Base-by-base conservation (phyloP, 2,113 vertebrate genomes). In the Cyanistes caeruleus region DNA sequence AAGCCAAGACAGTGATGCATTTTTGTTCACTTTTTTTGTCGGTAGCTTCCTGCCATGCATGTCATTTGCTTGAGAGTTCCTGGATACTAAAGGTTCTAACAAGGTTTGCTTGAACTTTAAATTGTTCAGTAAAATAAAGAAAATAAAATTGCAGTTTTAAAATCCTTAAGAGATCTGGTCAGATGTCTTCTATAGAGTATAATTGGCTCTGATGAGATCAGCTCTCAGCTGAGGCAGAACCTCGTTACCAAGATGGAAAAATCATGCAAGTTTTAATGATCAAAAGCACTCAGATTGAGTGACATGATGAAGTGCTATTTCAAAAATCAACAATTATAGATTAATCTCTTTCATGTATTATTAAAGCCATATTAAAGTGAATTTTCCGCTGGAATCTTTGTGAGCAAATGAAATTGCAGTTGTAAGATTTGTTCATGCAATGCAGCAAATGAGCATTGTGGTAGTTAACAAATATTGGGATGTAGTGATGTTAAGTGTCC, bases 151-250 rank as follows among this genome's bases (percentile, higher is more conserved):
- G 39, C 3, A 1, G 63, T 73, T 96, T 81, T 39, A 56, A 89
- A 83, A 31, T 17, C 35, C 16, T 73, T 65, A 35, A 83, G 76
- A 83, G 64, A 75, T 81, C 12, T 4, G 75, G 88, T 93, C 95
- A 91, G 75, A 78, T 85, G 75, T 67, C 1, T 92, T 63, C 64
- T 31, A 3, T 49, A 11, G 44, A 83, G 39, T 41, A 33, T 96
- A 97, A 97, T 95, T 97, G 90, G 53, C 70, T 94, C 83, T 89
- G 95, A 95, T 95, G 96, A 96, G 86, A 97, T 96, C 90, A 74
- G 86, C 84, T 93, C 83, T 90, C 85, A 77, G 89, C 84, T 93
- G 93, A 70, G 89, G 83, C 76, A 87, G 73, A 94, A 39, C 51
- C 41, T 92, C 2, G 11, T 95, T 93, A 59, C 67, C 13, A 62